phyloP scores from a whole-genome alignment of 2,888 invertebrate genomes.

The Pilophorus perplexus region DNA sequence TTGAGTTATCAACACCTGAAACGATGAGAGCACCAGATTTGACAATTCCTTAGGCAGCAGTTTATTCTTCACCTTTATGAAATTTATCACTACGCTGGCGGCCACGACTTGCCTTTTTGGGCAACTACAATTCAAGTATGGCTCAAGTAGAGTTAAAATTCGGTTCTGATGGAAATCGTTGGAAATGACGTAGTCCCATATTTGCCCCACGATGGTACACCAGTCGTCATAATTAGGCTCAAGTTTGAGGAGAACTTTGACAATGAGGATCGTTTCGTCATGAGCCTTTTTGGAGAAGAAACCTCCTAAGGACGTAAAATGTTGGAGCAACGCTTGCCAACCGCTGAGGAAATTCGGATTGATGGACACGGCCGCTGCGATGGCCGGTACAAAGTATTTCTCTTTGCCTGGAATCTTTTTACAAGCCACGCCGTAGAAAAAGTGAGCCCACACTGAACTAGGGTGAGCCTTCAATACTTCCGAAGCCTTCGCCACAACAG shows the following conservation, averaged over 20 bases:
- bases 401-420: conserved; percentile 11
- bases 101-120: conserved; percentile 3
- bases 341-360: conserved; percentile 37
- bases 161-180: conserved; percentile 25
- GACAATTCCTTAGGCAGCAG: conserved; percentile 23
- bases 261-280: conserved; percentile 18
- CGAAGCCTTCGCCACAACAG: background rate
- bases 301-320: conserved; percentile 23
- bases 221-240: conserved; percentile 30
- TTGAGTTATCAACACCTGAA: conserved; percentile 19
- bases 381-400: background rate
- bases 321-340: conserved; percentile 32
- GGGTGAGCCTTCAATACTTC: conserved; percentile 20
- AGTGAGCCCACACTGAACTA: conserved; percentile 31
- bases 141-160: background rate
- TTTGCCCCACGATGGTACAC: conserved; percentile 25
- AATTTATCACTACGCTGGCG: conserved; percentile 22
- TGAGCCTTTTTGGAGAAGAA: conserved; percentile 3
- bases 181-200: conserved; percentile 29
- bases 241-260: conserved; percentile 12
- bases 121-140: conserved; percentile 2
- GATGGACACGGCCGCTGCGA: conserved; percentile 9
- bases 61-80: conserved; percentile 12
- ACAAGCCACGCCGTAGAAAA: conserved; percentile 30
- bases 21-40: conserved; percentile 8